Evolutionary conservation across 2,888 invertebrate species (phyloP).

Genomic region (Ecdyonurus torrentis): DNA sequence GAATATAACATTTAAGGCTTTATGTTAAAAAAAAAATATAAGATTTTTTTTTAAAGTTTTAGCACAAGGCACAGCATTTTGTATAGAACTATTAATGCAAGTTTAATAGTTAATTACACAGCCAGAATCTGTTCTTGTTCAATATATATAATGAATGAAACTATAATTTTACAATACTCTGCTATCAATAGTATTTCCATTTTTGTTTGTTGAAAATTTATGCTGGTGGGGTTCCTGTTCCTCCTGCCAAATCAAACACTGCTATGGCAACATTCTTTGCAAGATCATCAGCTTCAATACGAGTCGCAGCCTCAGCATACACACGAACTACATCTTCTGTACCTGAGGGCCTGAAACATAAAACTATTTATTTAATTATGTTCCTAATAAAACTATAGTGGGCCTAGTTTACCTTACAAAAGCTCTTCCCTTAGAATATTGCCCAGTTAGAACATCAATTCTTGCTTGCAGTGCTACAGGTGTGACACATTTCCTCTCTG

Average conservation of each 20-base stretch:
- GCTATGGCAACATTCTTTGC: slow-evolving; percentile 57
- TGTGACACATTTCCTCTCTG: slow-evolving; percentile 62
- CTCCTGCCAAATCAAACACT: slow-evolving; percentile 64
- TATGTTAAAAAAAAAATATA: no score
- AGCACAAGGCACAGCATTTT: no score
- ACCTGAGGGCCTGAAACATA: slow-evolving; percentile 62
- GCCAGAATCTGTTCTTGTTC: no score
- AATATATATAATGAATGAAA: no score
- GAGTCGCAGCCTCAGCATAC: slow-evolving; percentile 82
- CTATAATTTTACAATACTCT: no score
- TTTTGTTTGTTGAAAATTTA: no score
- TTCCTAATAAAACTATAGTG: not conserved
- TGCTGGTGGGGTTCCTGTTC: slow-evolving; percentile 48
- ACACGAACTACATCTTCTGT: slow-evolving; percentile 94
- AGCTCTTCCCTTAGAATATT: slow-evolving; percentile 55
- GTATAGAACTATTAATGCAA: no score
- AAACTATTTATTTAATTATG: slow-evolving; percentile 1
- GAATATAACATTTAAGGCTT: no score
- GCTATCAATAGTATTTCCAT: no score
- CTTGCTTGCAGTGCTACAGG: slow-evolving; percentile 71
- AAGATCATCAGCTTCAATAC: slow-evolving; percentile 47
- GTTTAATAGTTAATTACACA: no score
- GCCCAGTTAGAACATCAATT: slow-evolving; percentile 52
- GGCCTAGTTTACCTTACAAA: slow-evolving; percentile 74
- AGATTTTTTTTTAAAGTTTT: no score